phyloP scores from a whole-genome alignment of 2,888 invertebrate species.

The Hyalella azteca region DNA sequence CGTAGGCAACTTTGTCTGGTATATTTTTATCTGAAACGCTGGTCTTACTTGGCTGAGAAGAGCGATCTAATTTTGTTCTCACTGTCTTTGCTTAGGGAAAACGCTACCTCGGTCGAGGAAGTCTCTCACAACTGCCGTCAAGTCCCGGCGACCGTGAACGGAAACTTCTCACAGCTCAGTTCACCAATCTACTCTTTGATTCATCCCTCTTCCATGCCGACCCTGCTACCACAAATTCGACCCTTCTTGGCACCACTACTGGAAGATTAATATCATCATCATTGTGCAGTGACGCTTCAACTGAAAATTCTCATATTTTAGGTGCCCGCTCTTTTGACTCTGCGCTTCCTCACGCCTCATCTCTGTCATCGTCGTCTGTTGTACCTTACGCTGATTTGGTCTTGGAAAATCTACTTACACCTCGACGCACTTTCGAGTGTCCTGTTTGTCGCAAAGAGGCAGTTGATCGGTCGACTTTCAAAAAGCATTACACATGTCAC shows the following conservation, averaged over 20 bases:
- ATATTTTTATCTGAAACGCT: too few species aligned
- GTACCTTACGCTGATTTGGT: background rate
- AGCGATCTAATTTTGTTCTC: conserved; percentile 13
- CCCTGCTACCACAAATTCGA: background rate
- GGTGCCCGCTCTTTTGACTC: too few species aligned
- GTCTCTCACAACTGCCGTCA: background rate
- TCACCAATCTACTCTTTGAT: background rate
- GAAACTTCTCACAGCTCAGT: background rate
- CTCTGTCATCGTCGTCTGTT: background rate
- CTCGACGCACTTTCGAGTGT: background rate
- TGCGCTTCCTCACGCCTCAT: too few species aligned
- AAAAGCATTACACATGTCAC: conserved; percentile 23
- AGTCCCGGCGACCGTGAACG: background rate
- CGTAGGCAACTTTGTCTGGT: too few species aligned
- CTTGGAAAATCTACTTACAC: background rate
- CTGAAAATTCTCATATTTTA: too few species aligned
- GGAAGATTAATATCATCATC: too few species aligned
- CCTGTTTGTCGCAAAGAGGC: conserved; percentile 6
- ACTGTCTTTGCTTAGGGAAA: conserved; percentile 20
- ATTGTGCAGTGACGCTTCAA: too few species aligned
- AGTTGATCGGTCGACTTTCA: conserved; percentile 11
- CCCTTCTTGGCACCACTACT: too few species aligned
- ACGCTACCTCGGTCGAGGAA: background rate
- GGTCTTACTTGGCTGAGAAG: too few species aligned
- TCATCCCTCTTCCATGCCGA: background rate